Conservation (phyloP, 2,888 invertebrate species). For the Hirtodrosophila cameraria region DNA sequence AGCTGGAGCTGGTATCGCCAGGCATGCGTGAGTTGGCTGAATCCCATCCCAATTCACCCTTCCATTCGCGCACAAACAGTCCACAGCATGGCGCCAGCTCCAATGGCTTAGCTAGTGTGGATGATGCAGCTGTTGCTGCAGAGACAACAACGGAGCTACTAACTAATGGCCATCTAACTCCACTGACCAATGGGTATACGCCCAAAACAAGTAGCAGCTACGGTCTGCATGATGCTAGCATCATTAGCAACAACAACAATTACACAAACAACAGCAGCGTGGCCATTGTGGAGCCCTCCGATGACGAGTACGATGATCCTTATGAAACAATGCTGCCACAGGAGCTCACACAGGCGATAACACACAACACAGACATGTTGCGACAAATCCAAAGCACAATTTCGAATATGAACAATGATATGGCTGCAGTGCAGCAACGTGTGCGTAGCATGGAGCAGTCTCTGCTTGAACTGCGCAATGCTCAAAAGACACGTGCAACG, state of each 20-base stretch:
- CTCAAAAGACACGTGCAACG: conserved; percentile 34
- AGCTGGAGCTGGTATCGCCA: conserved; percentile 91
- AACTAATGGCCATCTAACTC: conserved; percentile 50
- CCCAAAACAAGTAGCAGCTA: conserved; percentile 35
- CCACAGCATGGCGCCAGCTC: conserved; percentile 84
- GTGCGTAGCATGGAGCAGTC: conserved; percentile 79
- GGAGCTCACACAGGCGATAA: conserved; percentile 75
- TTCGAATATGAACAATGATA: conserved; percentile 81
- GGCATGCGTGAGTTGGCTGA: conserved; percentile 89
- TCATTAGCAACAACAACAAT: conserved; percentile 41
- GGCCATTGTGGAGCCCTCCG: conserved; percentile 83
- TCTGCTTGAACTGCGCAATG: conserved; percentile 70
- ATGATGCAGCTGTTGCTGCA: conserved; percentile 22
- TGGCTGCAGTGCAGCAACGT: conserved; percentile 79
- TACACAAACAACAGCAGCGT: conserved; percentile 65
- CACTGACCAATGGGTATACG: conserved; percentile 61
- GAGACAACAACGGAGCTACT: conserved; percentile 37
- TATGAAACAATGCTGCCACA: conserved; percentile 87
- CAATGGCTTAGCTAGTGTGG: conserved; percentile 39
- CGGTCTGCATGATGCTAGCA: conserved; percentile 21
- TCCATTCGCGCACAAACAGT: conserved; percentile 89
- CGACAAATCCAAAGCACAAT: conserved; percentile 81
- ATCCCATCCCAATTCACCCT: conserved; percentile 89
- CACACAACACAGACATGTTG: conserved; percentile 75
- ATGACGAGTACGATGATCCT: conserved; percentile 92